Base-by-base conservation (phyloP, 2,888 invertebrate species). In the Dryadula phaetusa region DNA sequence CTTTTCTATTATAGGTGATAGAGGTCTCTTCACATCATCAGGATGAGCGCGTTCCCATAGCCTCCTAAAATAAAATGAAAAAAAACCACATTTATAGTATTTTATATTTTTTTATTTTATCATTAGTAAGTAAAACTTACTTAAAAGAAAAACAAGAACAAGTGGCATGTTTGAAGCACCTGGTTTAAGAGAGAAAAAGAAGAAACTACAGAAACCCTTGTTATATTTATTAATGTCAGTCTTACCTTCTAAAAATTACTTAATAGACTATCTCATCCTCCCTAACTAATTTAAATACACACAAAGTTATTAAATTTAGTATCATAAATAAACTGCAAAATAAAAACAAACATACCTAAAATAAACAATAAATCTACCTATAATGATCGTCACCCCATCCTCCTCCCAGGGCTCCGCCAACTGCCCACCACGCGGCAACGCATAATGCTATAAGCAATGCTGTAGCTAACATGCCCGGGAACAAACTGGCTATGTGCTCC, bases 301-400 rank as follows among this genome's bases (percentile, higher is more conserved):
- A n/a, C n/a, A n/a, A n/a, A n/a, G n/a, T n/a, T n/a, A n/a, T n/a
- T n/a, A n/a, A n/a, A n/a, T 32, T 7, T 32, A 32, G 8, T 8
- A 32, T 32, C 32, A 1, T 1, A 7, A 32, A 32, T 12, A 37
- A 10, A 12, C 3, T 12, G 2, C 10, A 12, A 37, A 52, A 16
- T 52, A 2, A 1, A 12, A 14, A 34, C 20, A 18, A 20, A 46
- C 3, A 20, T 4, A 16, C 5, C 12, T 20, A 34, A 0, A 46
- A 42, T 10, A 56, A 34, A 49, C 20, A n/a, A 28, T 16, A 12
- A 18, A 61, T 64, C 58, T 70, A 88, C 91, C 81, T 86, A 72
- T 93, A 93, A 71, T 91, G 92, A 64, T 89, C 90, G 64, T 93
- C 93, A 0, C 87, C 91, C 90, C 92, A 93, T 0, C 85, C 81